phyloP scores from a whole-genome alignment of 2,113 vertebrate genomes.

The Platanista minor region DNA sequence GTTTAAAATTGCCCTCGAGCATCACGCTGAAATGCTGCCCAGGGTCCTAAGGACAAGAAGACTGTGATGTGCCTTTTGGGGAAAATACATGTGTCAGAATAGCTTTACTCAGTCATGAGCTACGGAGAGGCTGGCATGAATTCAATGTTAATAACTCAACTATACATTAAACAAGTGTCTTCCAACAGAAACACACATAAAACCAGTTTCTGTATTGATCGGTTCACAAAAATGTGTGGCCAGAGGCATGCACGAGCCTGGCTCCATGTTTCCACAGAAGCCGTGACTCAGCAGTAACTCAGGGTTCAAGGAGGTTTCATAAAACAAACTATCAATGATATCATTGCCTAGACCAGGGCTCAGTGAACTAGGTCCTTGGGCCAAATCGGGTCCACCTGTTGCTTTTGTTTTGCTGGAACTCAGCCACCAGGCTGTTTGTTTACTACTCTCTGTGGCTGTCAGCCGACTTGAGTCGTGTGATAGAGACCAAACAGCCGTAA shows the following conservation, averaged over 20 bases:
- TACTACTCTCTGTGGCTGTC: too few relatives aligned
- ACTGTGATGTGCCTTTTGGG: neutral
- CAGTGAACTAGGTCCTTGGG: neutral
- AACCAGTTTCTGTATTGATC: neutral
- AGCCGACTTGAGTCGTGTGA: too few relatives aligned
- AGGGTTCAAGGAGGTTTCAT: neutral
- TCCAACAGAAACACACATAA: neutral
- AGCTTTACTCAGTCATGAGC: neutral
- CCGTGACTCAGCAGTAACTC: neutral
- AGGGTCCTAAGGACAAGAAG: neutral
- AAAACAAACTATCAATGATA: neutral
- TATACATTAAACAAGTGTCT: neutral
- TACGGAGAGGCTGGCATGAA: neutral
- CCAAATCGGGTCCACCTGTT: neutral
- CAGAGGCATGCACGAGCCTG: neutral
- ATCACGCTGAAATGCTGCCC: neutral
- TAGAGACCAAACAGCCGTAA: too few relatives aligned
- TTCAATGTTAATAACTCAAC: neutral
- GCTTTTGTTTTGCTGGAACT: too few relatives aligned
- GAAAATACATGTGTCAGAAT: neutral
- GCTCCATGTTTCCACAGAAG: neutral
- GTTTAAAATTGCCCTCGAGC: neutral
- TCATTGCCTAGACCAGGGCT: neutral
- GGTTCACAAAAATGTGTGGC: neutral
- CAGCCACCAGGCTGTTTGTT: too few relatives aligned